Evolutionary conservation across 1,140 invertebrate species (phyloP).

Genomic region (Matsumurasca onukii): DNA sequence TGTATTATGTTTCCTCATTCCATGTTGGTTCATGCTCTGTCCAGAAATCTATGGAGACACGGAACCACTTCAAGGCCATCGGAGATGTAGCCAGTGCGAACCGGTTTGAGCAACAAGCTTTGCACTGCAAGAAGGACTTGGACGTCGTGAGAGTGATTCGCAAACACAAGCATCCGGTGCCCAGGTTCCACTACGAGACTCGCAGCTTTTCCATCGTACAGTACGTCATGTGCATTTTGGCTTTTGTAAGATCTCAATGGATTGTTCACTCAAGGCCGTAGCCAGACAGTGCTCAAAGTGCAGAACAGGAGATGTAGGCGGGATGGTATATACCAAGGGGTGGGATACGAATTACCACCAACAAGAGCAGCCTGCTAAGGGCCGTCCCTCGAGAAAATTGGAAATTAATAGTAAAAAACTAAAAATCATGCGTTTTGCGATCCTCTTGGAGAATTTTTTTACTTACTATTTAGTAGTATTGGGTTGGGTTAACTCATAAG

Average conservation of each 20-base stretch:
- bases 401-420: too few species aligned
- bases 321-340: not conserved
- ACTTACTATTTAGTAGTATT: too few species aligned
- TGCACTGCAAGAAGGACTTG: conserved; percentile 84
- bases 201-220: conserved; percentile 87
- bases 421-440: too few species aligned
- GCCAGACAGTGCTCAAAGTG: not conserved
- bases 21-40: too few species aligned
- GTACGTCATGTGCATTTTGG: conserved; percentile 55
- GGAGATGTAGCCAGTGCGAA: conserved; percentile 92
- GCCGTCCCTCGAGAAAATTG: too few species aligned
- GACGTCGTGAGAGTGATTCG: conserved; percentile 77
- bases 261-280: conserved; percentile 29
- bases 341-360: too few species aligned
- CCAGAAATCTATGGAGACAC: conserved; percentile 80
- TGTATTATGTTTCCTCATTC: too few species aligned
- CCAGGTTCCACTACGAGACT: conserved; percentile 92
- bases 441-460: too few species aligned
- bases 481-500: too few species aligned
- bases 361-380: too few species aligned
- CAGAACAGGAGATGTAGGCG: not conserved
- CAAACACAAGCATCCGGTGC: conserved; percentile 58
- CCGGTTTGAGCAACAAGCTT: conserved; percentile 83
- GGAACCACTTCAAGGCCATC: conserved; percentile 87
- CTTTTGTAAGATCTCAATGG: conserved; percentile 3